These are phyloP conservation scores for Pseudopleuronectes americanus DNA, from an alignment of 2,797 vertebrate genomes.

Conservation along the genomic window DNA sequence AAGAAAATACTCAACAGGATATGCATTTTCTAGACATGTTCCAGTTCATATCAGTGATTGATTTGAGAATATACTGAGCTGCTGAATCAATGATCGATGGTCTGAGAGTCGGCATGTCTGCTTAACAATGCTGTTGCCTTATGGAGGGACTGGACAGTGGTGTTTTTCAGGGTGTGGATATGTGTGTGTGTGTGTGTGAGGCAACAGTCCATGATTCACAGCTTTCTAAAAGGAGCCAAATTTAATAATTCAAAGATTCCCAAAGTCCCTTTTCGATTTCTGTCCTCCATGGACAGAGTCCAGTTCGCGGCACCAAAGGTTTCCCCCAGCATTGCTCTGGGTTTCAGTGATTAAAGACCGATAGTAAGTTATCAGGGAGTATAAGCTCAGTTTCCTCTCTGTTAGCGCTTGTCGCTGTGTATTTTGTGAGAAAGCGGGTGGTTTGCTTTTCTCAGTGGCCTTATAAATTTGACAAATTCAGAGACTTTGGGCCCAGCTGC, in stretches of 20 bases:
- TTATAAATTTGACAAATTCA: conserved; percentile 14
- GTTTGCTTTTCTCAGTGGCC: conserved; percentile 11
- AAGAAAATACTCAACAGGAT: conserved; percentile 20
- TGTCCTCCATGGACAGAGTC: conserved; percentile 6
- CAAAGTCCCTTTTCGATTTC: conserved; percentile 45
- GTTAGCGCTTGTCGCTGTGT: conserved; percentile 4
- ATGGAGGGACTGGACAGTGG: conserved; percentile 13
- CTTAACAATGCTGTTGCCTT: conserved; percentile 19
- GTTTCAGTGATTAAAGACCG: conserved; percentile 59
- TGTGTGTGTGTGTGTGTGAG: conserved; percentile 25
- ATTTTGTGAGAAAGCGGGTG: conserved; percentile 19
- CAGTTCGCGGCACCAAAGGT: too few species aligned
- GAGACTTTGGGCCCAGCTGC: not conserved
- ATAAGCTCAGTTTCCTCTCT: too few species aligned
- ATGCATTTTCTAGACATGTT: conserved; percentile 16
- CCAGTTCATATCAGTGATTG: conserved; percentile 20
- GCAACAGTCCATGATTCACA: conserved; percentile 53
- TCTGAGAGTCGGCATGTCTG: conserved; percentile 6
- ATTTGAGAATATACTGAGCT: conserved; percentile 13
- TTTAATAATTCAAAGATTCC: conserved; percentile 56
- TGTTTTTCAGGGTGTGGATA: conserved; percentile 1
- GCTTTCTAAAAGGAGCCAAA: not conserved
- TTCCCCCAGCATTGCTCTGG: conserved; percentile 6
- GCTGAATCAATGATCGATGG: conserved; percentile 30
- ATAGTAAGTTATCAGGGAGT: too few species aligned